These are phyloP conservation scores for Malthinus flaveolus DNA, from an alignment of 2,888 invertebrate species.

Conservation along the genomic window DNA sequence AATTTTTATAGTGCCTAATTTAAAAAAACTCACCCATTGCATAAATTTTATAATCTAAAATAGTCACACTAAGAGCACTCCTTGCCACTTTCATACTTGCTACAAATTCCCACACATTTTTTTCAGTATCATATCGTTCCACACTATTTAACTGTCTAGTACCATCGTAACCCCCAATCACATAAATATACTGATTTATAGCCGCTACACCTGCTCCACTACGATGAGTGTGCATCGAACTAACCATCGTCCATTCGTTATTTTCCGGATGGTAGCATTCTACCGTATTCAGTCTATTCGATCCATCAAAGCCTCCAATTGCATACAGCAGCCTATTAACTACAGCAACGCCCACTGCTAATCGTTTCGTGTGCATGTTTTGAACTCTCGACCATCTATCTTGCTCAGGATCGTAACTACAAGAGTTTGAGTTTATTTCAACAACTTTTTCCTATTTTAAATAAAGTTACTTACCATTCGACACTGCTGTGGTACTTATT, in stretches of 20 bases:
- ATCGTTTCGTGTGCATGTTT: slow-evolving; percentile 74
- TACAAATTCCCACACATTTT: slow-evolving; percentile 76
- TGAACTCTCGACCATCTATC: slow-evolving; percentile 80
- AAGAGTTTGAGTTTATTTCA: slow-evolving; percentile 26
- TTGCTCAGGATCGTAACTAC: slow-evolving; percentile 82
- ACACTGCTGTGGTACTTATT: slow-evolving; percentile 85
- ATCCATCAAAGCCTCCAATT: slow-evolving; percentile 89
- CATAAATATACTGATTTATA: slow-evolving; percentile 84
- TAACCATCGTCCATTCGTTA: slow-evolving; percentile 82
- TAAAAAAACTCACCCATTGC: slow-evolving; percentile 70
- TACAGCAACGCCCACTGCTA: slow-evolving; percentile 80
- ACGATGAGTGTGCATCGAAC: slow-evolving; percentile 75
- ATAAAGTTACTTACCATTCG: slow-evolving; percentile 69
- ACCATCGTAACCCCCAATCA: slow-evolving; percentile 95
- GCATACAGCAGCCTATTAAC: slow-evolving; percentile 74
- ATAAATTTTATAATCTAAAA: slow-evolving; percentile 83
- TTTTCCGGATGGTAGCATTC: slow-evolving; percentile 95
- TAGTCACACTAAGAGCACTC: slow-evolving; percentile 86
- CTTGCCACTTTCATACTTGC: slow-evolving; percentile 77
- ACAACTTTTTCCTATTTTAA: slow-evolving; percentile 1
- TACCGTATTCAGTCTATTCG: slow-evolving; percentile 72
- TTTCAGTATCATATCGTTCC: slow-evolving; percentile 86
- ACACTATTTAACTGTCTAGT: slow-evolving; percentile 78
- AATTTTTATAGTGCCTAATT: neutral
- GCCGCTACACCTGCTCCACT: slow-evolving; percentile 91